A percentile compares a stretch with the other conserved stretches of the same genome.
These are phyloP conservation scores for Platichthys stellatus DNA, from an alignment of 2,113 vertebrate species.

Conservation along the genomic window DNA sequence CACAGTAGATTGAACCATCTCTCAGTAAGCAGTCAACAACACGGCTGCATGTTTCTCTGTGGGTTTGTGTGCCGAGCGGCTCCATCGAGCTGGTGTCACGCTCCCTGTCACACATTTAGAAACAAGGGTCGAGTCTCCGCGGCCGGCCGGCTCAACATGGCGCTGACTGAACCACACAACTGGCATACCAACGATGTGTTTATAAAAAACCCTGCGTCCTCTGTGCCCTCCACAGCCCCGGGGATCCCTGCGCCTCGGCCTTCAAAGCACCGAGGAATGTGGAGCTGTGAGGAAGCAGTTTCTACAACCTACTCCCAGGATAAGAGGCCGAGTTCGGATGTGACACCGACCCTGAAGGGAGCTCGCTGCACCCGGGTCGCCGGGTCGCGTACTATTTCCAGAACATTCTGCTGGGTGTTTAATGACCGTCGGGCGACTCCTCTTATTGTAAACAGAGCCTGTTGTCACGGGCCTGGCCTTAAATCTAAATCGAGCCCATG, in stretches of 20 bases:
- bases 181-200: slow-evolving; percentile 74
- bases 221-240: slow-evolving; percentile 22
- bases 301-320: slow-evolving; percentile 2
- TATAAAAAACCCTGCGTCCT: slow-evolving; percentile 71
- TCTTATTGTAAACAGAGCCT: slow-evolving; percentile 70
- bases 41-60: not conserved
- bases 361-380: not conserved
- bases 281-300: slow-evolving; percentile 26
- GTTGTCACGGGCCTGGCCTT: slow-evolving; percentile 70
- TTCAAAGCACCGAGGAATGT: slow-evolving; percentile 23
- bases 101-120: slow-evolving; percentile 61
- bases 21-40: not conserved
- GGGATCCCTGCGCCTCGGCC: slow-evolving; percentile 55
- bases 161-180: slow-evolving; percentile 75
- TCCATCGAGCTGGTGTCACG: slow-evolving; percentile 8
- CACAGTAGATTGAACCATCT: not conserved
- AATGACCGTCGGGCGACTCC: slow-evolving; percentile 15
- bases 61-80: not conserved
- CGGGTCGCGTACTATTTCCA: slow-evolving; percentile 43
- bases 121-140: slow-evolving; percentile 48
- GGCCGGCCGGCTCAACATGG: slow-evolving; percentile 44
- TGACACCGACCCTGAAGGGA: not conserved
- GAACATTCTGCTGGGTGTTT: slow-evolving; percentile 61
- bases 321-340: not conserved
- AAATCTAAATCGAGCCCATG: slow-evolving; percentile 73